Conservation (phyloP, 1,140 invertebrate genomes). For the Zaprionus inermis region DNA sequence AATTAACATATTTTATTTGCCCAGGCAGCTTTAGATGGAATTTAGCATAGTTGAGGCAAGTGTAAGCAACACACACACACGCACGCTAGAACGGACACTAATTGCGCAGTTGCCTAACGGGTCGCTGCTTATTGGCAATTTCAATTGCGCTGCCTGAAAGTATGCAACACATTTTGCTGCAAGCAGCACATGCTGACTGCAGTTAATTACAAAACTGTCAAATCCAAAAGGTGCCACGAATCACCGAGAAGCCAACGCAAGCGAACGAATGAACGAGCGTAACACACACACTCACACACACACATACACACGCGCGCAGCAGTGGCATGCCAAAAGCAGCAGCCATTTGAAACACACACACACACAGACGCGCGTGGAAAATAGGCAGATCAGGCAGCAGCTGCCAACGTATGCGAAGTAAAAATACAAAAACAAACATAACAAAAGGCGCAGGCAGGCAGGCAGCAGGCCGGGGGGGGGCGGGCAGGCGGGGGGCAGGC, state of each 20-base stretch:
- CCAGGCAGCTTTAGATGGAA: neutral
- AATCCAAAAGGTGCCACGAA: slow-evolving; percentile 82
- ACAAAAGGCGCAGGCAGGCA: slow-evolving; percentile 44
- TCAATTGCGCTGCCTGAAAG: slow-evolving; percentile 58
- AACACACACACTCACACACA: slow-evolving; percentile 28
- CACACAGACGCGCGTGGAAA: slow-evolving; percentile 34
- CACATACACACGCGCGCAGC: slow-evolving; percentile 12
- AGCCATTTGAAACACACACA: slow-evolving; percentile 54
- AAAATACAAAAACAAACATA: slow-evolving; percentile 73
- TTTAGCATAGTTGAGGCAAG: neutral
- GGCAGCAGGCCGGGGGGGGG: neutral
- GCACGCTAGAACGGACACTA: slow-evolving; percentile 48
- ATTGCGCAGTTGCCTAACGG: slow-evolving; percentile 66
- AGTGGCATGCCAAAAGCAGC: slow-evolving; percentile 48
- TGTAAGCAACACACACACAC: neutral
- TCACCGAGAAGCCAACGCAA: slow-evolving; percentile 59
- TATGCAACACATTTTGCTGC: slow-evolving; percentile 67
- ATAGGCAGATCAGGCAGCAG: slow-evolving; percentile 76
- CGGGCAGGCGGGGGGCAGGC: neutral
- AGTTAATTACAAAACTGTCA: slow-evolving; percentile 84
- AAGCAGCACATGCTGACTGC: slow-evolving; percentile 62
- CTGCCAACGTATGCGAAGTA: slow-evolving; percentile 58
- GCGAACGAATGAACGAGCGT: slow-evolving; percentile 36
- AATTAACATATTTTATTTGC: slow-evolving; percentile 7
- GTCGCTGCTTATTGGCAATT: slow-evolving; percentile 56